Conservation (phyloP, 2,797 vertebrate species). For the Acrossocheilus fasciatus region DNA sequence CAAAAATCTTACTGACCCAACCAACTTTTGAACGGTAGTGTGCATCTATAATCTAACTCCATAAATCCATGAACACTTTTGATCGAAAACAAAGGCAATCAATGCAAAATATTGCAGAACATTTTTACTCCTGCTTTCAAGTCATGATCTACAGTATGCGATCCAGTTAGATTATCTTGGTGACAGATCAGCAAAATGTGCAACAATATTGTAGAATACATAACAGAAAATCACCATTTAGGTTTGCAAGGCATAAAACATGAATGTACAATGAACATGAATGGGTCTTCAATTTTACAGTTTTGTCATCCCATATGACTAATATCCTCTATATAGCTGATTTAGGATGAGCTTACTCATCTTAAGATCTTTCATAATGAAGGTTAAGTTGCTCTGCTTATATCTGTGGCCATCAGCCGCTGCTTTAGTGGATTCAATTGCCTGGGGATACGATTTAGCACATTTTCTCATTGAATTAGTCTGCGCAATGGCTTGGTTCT, state of each 20-base stretch:
- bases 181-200: background rate
- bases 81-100: background rate
- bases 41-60: background rate
- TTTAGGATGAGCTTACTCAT: constrained; percentile 13
- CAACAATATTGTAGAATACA: background rate
- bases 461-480: constrained; percentile 66
- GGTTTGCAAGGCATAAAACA: background rate
- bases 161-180: background rate
- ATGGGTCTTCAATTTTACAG: background rate
- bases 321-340: background rate
- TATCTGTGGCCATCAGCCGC: constrained; percentile 13
- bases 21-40: background rate
- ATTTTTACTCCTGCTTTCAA: background rate
- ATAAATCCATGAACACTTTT: background rate
- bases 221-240: background rate
- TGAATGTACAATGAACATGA: background rate
- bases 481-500: constrained; percentile 67
- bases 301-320: background rate
- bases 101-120: constrained; percentile 5
- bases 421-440: constrained; percentile 39
- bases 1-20: background rate
- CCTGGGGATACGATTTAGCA: constrained; percentile 51
- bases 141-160: background rate
- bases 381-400: constrained; percentile 11
- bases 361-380: constrained; percentile 5